Evolutionary conservation across 2,797 vertebrate species (phyloP).

Genomic region (Crocidura indochinensis): DNA sequence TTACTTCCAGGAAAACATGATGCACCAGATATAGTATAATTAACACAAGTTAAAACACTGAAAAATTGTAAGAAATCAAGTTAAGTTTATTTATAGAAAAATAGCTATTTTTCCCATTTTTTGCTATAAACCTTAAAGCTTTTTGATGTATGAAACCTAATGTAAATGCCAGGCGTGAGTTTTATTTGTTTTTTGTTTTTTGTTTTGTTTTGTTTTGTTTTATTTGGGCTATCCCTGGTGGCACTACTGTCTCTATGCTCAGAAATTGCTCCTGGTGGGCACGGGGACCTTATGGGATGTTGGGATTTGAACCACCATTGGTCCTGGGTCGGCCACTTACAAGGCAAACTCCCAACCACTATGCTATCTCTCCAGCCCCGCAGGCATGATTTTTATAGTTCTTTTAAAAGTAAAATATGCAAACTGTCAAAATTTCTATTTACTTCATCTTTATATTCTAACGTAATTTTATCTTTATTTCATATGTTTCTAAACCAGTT

Average conservation of each 20-base stretch:
- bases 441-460: fast-evolving
- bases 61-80: slow-evolving; percentile 49
- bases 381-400: too few relatives aligned
- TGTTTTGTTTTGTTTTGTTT: too few relatives aligned
- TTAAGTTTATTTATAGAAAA: not conserved
- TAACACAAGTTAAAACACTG: slow-evolving; percentile 29
- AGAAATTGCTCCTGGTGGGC: too few relatives aligned
- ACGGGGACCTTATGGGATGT: too few relatives aligned
- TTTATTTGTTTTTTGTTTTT: not conserved
- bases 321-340: too few relatives aligned
- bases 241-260: too few relatives aligned
- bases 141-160: slow-evolving; percentile 29
- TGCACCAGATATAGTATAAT: not conserved
- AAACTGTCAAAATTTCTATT: too few relatives aligned
- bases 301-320: too few relatives aligned
- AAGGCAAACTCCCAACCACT: too few relatives aligned
- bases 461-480: not conserved
- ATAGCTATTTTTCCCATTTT: not conserved
- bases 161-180: slow-evolving; percentile 18
- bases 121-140: slow-evolving; percentile 19
- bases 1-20: not conserved
- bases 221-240: too few relatives aligned
- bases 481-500: fast-evolving
- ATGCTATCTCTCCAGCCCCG: too few relatives aligned
- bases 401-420: too few relatives aligned